These are phyloP conservation scores for Tyria jacobaeae DNA, from an alignment of 2,888 invertebrate species.

Conservation along the genomic window DNA sequence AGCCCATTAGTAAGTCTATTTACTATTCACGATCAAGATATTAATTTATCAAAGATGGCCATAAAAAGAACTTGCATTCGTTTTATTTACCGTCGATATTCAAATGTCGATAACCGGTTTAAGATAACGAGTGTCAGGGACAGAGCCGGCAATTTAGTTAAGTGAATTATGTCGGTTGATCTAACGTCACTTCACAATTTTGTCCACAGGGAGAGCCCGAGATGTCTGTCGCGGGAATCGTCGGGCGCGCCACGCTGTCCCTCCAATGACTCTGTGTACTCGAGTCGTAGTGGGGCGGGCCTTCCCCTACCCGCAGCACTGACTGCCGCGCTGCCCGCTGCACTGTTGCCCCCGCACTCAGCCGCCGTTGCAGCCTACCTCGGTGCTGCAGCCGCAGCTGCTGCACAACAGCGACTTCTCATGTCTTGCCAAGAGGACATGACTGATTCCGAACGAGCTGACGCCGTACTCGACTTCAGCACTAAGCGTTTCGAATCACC, in stretches of 20 bases:
- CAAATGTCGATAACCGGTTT: conserved; percentile 62
- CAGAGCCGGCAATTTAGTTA: conserved; percentile 48
- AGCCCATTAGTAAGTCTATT: conserved; percentile 47
- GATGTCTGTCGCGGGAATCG: conserved; percentile 94
- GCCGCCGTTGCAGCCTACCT: conserved; percentile 94
- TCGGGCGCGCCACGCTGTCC: conserved; percentile 91
- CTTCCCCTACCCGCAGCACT: conserved; percentile 87
- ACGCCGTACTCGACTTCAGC: conserved; percentile 93
- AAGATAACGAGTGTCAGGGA: conserved; percentile 40
- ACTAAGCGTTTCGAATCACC: conserved; percentile 88
- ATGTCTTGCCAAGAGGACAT: conserved; percentile 92
- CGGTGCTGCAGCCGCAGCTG: conserved; percentile 90
- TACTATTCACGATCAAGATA: conserved; percentile 53
- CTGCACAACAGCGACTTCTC: conserved; percentile 92
- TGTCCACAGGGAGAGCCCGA: conserved; percentile 93
- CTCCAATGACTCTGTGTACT: conserved; percentile 91
- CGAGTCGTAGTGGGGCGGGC: conserved; percentile 87
- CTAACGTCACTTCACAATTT: conserved; percentile 61
- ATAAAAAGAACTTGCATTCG: conserved; percentile 56
- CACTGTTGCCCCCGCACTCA: conserved; percentile 92
- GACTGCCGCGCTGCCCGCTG: conserved; percentile 89
- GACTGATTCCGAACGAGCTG: conserved; percentile 86
- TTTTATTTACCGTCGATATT: conserved; percentile 61
- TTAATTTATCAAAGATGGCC: conserved; percentile 55
- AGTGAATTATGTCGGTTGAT: conserved; percentile 57